A percentile compares a stretch with the other conserved stretches of the same genome.
Evolutionary conservation across 1,140 invertebrate genomes (phyloP).

Genomic region (Episyrphus balteatus): DNA sequence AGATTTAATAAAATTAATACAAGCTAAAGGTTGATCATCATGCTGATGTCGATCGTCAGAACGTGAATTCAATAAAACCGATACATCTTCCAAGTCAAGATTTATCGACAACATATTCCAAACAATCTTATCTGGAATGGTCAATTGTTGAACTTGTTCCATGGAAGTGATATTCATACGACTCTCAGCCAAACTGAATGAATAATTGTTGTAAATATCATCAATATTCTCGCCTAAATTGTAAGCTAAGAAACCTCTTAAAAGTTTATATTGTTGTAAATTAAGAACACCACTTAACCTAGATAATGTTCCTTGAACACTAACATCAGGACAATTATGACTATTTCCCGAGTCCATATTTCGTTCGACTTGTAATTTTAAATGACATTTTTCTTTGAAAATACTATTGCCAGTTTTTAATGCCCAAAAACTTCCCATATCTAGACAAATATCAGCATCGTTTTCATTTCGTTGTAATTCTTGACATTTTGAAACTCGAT

Average conservation of each 20-base stretch:
- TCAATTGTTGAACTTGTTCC: slow-evolving; percentile 8
- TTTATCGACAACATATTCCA: slow-evolving; percentile 71
- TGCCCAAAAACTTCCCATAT: slow-evolving; percentile 35
- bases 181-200: slow-evolving; percentile 14
- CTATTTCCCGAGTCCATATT: slow-evolving; percentile 54
- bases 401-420: slow-evolving; percentile 49
- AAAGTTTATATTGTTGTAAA: slow-evolving; percentile 74
- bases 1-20: slow-evolving; percentile 87
- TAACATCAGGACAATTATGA: slow-evolving; percentile 67
- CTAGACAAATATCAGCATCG: slow-evolving; percentile 9
- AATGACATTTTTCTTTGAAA: slow-evolving; percentile 66
- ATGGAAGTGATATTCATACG: slow-evolving; percentile 18
- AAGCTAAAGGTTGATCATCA: slow-evolving; percentile 50
- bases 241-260: slow-evolving; percentile 76
- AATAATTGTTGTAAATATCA: slow-evolving; percentile 42
- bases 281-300: slow-evolving; percentile 77
- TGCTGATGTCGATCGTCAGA: slow-evolving; percentile 34
- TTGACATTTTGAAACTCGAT: slow-evolving; percentile 17
- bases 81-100: slow-evolving; percentile 81
- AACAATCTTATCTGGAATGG: slow-evolving; percentile 18
- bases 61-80: slow-evolving; percentile 54
- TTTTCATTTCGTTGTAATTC: slow-evolving; percentile 1
- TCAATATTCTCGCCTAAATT: slow-evolving; percentile 87
- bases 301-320: slow-evolving; percentile 72
- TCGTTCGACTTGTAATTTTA: slow-evolving; percentile 69